A percentile compares a stretch with the other conserved stretches of the same genome.
phyloP scores from a whole-genome alignment of 1,140 invertebrate species.

The Chelonus insularis region DNA sequence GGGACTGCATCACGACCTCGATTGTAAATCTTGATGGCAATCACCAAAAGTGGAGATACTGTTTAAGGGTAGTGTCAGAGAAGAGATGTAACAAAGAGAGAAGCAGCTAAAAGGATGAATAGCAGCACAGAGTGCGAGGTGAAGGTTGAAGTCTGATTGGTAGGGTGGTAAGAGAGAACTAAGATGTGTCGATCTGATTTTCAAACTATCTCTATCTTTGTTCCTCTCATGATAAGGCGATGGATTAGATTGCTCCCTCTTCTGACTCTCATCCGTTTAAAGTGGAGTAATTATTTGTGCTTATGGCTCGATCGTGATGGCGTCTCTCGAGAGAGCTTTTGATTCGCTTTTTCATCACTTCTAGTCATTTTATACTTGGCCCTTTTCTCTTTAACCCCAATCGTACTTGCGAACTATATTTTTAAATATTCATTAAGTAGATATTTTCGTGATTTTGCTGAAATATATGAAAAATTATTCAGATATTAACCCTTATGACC shows the following conservation, averaged over 20 bases:
- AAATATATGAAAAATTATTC: too few relatives aligned
- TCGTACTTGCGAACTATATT: too few relatives aligned
- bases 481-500: too few relatives aligned
- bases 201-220: too few relatives aligned
- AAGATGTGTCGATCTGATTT: neutral
- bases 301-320: neutral
- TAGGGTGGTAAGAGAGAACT: neutral
- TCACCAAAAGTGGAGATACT: conserved; percentile 42
- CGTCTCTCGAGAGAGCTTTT: too few relatives aligned
- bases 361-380: too few relatives aligned
- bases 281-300: conserved; percentile 5
- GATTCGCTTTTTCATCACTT: too few relatives aligned
- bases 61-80: neutral
- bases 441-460: too few relatives aligned
- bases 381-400: too few relatives aligned
- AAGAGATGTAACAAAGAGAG: conserved; percentile 11
- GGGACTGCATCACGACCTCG: conserved; percentile 18
- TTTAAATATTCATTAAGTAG: too few relatives aligned
- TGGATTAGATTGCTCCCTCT: conserved; percentile 11
- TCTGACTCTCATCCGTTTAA: neutral
- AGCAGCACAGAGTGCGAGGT: neutral
- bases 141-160: conserved; percentile 22
- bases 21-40: conserved; percentile 47
- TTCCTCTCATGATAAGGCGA: conserved; percentile 6
- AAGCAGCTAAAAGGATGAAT: neutral